Base-by-base conservation (phyloP, 1,140 invertebrate species). In the Rhopalosiphum maidis region DNA sequence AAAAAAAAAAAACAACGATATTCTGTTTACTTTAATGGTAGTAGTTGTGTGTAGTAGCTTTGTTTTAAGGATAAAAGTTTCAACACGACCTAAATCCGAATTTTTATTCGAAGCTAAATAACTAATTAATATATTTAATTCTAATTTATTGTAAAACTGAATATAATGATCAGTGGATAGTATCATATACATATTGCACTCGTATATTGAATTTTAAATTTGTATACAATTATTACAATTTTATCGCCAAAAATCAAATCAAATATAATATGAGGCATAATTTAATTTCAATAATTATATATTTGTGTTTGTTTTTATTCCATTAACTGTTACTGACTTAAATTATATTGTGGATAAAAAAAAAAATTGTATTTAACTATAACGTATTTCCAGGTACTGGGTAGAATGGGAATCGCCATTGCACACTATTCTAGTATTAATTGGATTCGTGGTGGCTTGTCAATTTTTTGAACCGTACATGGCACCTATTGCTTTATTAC, bases 361-460 rank as follows among this genome's bases (percentile, higher is more conserved):
- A 82, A 41, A 82, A 85, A 85, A 25, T 11, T 85, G 0, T 30
- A 85, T 85, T 43, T 46, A 86, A 86, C 23, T 93, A 93, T 35
- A 60, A 94, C 93, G 2, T 87, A 94, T 94, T 96, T 96, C 22
- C 94, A 98, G 98, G 96, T 98, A 98, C 95, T 99, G 98, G 96
- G 99, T 99, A 95, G 98, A 99, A 95, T 99, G 99, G 99, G 99
- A 99, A 94, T 99, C 97, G 8, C 97, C 97, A 94, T 95, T 98
- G n/a, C 96, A 98, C 94, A 99, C 98, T 94, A 96, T 98, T 93
- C 95, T 98, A 68, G 98, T 99, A 18, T 97, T 99, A 89, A 95
- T 98, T 25, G 96, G 98, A 6, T 99, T 98, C 96, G 96, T 99
- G 35, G 95, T 97, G 0, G 96, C 97, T 37, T 97, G 97, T 94